Base-by-base conservation (phyloP, 2,888 invertebrate species). In the Chaetoderma sp. region DNA sequence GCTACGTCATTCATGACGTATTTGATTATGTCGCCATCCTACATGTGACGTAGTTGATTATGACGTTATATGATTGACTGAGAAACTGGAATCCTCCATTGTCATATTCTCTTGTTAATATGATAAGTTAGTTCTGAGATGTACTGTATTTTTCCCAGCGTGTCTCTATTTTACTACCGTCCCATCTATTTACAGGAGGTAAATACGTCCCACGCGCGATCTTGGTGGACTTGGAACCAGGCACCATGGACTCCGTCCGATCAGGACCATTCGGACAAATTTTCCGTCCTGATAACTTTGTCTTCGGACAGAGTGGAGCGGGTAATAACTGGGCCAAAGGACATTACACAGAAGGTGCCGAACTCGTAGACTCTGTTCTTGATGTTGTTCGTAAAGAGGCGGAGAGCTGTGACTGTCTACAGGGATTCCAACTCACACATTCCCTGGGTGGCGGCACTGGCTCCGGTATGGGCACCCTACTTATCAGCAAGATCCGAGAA, bases 401-500 rank as follows among this genome's bases (percentile, higher is more conserved):
- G 91, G 77, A 96, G 79, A 86, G 94, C 68, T 90, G 96, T 85
- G 97, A 97, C 86, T 96, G 96, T 87, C 92, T 95, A 18, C 89
- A 89, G 81, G 95, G 95, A 0, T 85, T 85, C 70, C 84, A 84
- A 69, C 63, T 85, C 60, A 81, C 83, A 32, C 85, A 85, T 61
- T 95, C 94, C 0, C 89, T 95, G 18, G 94, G 95, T 0, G 95
- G 95, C 6, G 94, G 95, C 18, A 95, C 94, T 0, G 95, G 95
- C 0, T 93, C 94, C 0, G 95, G 94, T 0, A 91, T 95, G 92
- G 95, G 94, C 5, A 95, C 95, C 0, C 87, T 95, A 2, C 91
- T 97, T 74, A 97, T 97, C 84, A 95, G 95, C 75, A 97, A 97
- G 89, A 96, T 97, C 88, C 92, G 96, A 80, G 97, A 97, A 89